A percentile compares a stretch with the other conserved stretches of the same genome.
These are phyloP conservation scores for Tortrix viridana DNA, from an alignment of 2,888 invertebrate species.

Conservation along the genomic window DNA sequence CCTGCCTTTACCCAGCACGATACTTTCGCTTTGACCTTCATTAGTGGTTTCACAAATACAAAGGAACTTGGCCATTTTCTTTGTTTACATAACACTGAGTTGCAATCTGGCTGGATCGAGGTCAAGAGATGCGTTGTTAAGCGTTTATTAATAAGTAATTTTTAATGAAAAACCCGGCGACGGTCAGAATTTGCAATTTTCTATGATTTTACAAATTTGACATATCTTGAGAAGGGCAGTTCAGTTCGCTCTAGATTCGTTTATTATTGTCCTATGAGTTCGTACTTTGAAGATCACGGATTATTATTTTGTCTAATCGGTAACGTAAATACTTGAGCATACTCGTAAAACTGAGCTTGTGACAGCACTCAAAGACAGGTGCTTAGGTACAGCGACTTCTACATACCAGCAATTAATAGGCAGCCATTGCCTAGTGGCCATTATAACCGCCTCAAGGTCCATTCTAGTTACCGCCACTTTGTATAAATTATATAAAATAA, in stretches of 20 bases:
- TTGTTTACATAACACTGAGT: background rate
- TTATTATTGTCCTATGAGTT: no score
- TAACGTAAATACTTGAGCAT: background rate
- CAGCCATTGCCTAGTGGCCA: conserved; percentile 64
- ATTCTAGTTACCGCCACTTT: conserved; percentile 82
- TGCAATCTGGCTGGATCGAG: no score
- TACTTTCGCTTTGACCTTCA: conserved; percentile 31
- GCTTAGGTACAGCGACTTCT: conserved; percentile 33
- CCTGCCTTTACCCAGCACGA: conserved; percentile 19
- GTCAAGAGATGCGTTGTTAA: no score
- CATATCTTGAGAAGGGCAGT: no score
- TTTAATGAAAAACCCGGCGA: no score
- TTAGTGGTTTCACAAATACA: conserved; percentile 21
- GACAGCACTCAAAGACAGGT: conserved; percentile 31
- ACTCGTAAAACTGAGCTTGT: conserved; percentile 17
- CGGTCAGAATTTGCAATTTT: no score
- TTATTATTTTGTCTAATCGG: background rate
- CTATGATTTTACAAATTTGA: no score
- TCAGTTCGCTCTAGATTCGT: no score
- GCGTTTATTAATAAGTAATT: no score
- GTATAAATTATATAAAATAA: conserved; percentile 84
- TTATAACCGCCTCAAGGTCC: conserved; percentile 76
- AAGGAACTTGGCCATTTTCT: conserved; percentile 7
- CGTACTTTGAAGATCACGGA: no score
- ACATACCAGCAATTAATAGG: conserved; percentile 61